A percentile compares a stretch with the other conserved stretches of the same genome.
phyloP scores from a whole-genome alignment of 2,888 invertebrate species.

The Helicoverpa assulta region DNA sequence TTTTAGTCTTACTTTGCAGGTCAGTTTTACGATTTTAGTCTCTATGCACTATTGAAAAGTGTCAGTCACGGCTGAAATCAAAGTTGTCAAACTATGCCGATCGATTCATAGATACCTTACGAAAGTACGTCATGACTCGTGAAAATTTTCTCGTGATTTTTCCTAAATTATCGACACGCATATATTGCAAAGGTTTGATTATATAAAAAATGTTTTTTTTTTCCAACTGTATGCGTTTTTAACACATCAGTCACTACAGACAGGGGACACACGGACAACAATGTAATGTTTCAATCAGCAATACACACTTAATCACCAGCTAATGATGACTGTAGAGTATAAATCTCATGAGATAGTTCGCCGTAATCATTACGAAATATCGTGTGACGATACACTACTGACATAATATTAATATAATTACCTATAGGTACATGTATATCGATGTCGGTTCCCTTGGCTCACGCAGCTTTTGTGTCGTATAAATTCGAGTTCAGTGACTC shows the following conservation, averaged over 20 bases:
- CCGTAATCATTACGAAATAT: slow-evolving; percentile 14
- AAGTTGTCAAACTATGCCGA: slow-evolving; percentile 18
- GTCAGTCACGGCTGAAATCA: slow-evolving; percentile 13
- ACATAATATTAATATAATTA: slow-evolving; percentile 52
- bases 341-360: slow-evolving; percentile 20
- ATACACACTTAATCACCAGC: slow-evolving; percentile 14
- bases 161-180: not conserved
- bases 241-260: not conserved
- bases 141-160: not conserved
- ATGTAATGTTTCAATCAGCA: slow-evolving; percentile 14
- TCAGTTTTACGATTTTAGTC: slow-evolving; percentile 40
- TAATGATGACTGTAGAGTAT: slow-evolving; percentile 25
- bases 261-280: not conserved
- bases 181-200: not conserved
- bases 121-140: too few relatives aligned
- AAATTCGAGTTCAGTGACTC: slow-evolving; percentile 58
- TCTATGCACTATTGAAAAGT: slow-evolving; percentile 31
- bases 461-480: slow-evolving; percentile 53
- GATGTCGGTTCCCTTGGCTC: slow-evolving; percentile 57
- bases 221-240: not conserved
- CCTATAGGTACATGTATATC: slow-evolving; percentile 32
- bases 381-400: slow-evolving; percentile 38
- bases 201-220: too few relatives aligned
- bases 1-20: slow-evolving; percentile 45
- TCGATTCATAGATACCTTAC: slow-evolving; percentile 5